Base-by-base conservation (phyloP, 2,797 vertebrate species). In the Takifugu ocellatus region DNA sequence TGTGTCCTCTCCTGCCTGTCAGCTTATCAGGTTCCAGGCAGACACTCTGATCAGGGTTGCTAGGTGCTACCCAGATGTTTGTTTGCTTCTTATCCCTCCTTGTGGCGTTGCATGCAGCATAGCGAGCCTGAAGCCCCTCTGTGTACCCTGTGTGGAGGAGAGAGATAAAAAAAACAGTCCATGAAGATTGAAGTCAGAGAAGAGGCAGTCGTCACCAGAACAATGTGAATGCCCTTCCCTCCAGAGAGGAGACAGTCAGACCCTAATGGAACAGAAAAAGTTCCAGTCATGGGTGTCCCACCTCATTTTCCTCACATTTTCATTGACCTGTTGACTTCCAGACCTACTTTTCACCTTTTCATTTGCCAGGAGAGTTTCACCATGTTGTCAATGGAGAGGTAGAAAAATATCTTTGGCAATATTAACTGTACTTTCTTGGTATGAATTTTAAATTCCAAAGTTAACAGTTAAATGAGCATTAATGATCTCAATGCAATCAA, bases 11-110 rank as follows among this genome's bases (percentile, higher is more conserved):
- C 68, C 71, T 79, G 79, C 74, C 84, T 77, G 72, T 84, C 82
- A 82, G 78, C 81, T 91, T 91, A 91, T 91, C 90, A 87, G 88
- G 74, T 63, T 80, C 71, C 70, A 71, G 79, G 79, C 87, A 92
- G 90, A 84, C 87, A 76, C 75, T 81, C 60, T 80, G 88, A 85
- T 83, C 84, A 51, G 68, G 73, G 84, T 83, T 87, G 82, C 85
- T 83, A 82, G 80, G 84, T 74, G 45, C 78, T 83, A 83, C 71
- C 77, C 69, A 55, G 74, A 74, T 88, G 83, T 90, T 91, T 90
- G 88, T 88, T 84, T 87, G 83, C 76, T 77, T 74, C 86, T 88
- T 85, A 88, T 90, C 84, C 84, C 78, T 74, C 79, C 80, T 84
- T 36, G 11, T 78, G 74, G 81, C 74, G 59, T 68, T 66, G 71